phyloP scores from a whole-genome alignment of 2,113 vertebrate species.

The Cololabis saira region DNA sequence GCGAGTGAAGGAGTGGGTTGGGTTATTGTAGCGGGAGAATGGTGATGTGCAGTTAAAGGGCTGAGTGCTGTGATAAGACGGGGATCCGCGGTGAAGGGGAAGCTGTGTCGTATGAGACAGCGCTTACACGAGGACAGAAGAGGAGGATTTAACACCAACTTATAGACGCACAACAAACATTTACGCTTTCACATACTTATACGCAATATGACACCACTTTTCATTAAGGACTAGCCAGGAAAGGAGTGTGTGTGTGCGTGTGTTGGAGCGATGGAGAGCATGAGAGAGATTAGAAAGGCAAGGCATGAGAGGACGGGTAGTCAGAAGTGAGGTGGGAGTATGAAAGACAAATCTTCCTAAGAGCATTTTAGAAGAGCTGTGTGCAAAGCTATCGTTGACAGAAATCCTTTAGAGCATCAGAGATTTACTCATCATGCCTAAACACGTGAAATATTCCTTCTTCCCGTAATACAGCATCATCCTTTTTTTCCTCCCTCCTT shows the following conservation, averaged over 20 bases:
- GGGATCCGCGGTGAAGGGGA: slow-evolving; percentile 48
- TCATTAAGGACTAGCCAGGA: slow-evolving; percentile 62
- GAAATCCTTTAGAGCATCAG: slow-evolving; percentile 76
- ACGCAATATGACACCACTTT: slow-evolving; percentile 52
- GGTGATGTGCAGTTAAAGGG: slow-evolving; percentile 61
- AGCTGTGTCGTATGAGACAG: slow-evolving; percentile 62
- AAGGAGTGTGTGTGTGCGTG: slow-evolving; percentile 61
- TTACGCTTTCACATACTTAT: background rate
- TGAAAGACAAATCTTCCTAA: slow-evolving; percentile 81
- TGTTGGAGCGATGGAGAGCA: slow-evolving; percentile 62
- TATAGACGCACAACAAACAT: slow-evolving; percentile 34
- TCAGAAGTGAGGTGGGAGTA: slow-evolving; percentile 76
- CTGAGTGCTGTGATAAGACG: slow-evolving; percentile 68
- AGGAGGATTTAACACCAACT: slow-evolving; percentile 68
- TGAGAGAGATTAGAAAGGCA: slow-evolving; percentile 71
- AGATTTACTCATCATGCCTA: slow-evolving; percentile 68
- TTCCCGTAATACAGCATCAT: background rate
- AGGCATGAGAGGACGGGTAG: slow-evolving; percentile 70
- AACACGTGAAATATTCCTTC: slow-evolving; percentile 54
- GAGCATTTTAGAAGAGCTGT: slow-evolving; percentile 69
- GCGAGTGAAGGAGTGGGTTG: slow-evolving; percentile 49
- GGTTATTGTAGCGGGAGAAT: slow-evolving; percentile 56
- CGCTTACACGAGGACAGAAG: slow-evolving; percentile 67
- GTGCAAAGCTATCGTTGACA: slow-evolving; percentile 71
- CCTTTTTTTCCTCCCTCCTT: background rate